Evolutionary conservation across 23 tunicate species (phyloP), one percentile per base, ranked within the genome.

Genomic region (Styela clava): DNA sequence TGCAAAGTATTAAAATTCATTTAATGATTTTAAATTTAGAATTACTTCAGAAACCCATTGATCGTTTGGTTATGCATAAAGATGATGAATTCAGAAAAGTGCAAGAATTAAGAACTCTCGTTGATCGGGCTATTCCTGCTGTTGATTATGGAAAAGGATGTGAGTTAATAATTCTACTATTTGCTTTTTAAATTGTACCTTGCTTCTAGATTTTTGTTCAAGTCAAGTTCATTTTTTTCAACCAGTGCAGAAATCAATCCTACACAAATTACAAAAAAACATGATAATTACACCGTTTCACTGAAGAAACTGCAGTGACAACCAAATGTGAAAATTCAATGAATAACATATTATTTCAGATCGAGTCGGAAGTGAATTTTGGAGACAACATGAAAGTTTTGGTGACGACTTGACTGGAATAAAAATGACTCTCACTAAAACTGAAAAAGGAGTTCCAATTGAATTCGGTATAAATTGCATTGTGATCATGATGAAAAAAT

Each of bases 91-190:
- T 33, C 33, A 71, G 99, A 25, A 20, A 65, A 51, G 88, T 78
- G 19, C 95, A 82, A 31, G 99, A 94, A 73, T 64, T 30, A 3
- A 79, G 90, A 64, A 74, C 68, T 68, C 35, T 94, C 67, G 37
- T 94, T 31, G 98, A 94, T 76, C 83, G 98, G 25, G 67, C 94
- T 34, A 94, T 94, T 35, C 98, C 98, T 0, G 85, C 98, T 22
- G 35, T 88, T 3, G 98, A 94, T 78, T 84, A 94, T 81, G 98
- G 98, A 71, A 94, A 91, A 72, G 97, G 97, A 71, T 91, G 95
- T 89, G 76, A 74, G 95, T 79, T 7, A 9, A 29, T 44, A 44
- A 12, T 44, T 7, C 56, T 44, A 5, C 12, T 12, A 44, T 5
- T 63, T 2, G 1, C 68, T 21, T 31, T 44, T 44, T 12, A 44